Conservation (phyloP, 1,140 invertebrate genomes). For the Rhopalosiphum maidis region DNA sequence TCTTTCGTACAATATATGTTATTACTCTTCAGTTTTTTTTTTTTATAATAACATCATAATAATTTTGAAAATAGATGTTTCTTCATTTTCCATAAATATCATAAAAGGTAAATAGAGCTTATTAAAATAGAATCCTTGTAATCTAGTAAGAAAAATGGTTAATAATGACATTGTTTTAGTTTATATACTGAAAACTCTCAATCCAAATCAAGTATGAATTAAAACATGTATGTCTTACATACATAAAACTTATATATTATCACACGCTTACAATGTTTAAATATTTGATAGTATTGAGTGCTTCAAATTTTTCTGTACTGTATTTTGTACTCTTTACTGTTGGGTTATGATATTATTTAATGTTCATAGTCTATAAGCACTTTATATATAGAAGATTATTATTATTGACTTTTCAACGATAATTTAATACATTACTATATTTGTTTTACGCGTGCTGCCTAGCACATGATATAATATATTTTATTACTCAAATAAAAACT, state of each 20-base stretch:
- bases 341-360: background rate
- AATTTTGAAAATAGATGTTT: background rate
- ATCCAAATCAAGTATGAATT: background rate
- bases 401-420: background rate
- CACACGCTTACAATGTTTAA: background rate
- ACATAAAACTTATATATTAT: background rate
- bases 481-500: background rate
- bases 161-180: background rate
- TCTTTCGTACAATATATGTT: background rate
- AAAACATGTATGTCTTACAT: background rate
- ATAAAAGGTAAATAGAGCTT: background rate
- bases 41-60: background rate
- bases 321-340: background rate
- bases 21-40: background rate
- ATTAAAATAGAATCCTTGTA: background rate
- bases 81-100: background rate
- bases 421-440: background rate
- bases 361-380: background rate
- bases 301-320: background rate
- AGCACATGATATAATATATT: background rate
- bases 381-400: background rate
- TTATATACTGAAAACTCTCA: background rate
- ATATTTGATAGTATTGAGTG: background rate
- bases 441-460: background rate
- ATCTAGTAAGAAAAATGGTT: background rate